Evolutionary conservation across 1,140 invertebrate species (phyloP).

Genomic region (Drosophila sp.): DNA sequence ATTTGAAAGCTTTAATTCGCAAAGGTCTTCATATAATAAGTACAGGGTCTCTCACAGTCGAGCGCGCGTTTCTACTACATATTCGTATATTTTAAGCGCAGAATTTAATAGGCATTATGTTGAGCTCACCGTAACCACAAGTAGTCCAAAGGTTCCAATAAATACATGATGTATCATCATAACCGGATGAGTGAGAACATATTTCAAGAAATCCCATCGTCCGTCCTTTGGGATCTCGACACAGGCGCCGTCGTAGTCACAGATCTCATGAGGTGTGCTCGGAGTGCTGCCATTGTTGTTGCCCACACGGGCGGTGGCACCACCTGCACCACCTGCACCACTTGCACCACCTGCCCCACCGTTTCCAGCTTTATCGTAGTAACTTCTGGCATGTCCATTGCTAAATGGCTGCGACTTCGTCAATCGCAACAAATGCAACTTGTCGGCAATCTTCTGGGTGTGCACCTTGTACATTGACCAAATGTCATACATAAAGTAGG

Average conservation of each 20-base stretch:
- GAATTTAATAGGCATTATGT: too few relatives aligned
- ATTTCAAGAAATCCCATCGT: conserved; percentile 85
- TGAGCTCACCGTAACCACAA: conserved; percentile 88
- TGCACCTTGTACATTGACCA: conserved; percentile 90
- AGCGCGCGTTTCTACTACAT: too few relatives aligned
- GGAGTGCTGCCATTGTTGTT: conserved; percentile 67
- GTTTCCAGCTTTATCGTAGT: conserved; percentile 28
- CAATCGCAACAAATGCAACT: conserved; percentile 74
- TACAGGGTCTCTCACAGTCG: too few relatives aligned
- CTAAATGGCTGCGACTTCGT: conserved; percentile 49
- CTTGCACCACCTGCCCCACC: too few relatives aligned
- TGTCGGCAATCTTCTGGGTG: conserved; percentile 84
- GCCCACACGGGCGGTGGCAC: conserved; percentile 2
- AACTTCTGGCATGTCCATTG: conserved; percentile 42
- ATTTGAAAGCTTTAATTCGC: too few relatives aligned
- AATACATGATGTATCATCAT: conserved; percentile 90
- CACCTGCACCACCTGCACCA: neutral
- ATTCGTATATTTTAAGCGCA: too few relatives aligned
- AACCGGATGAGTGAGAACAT: conserved; percentile 87
- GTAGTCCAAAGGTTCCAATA: conserved; percentile 89
- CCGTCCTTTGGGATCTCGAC: conserved; percentile 70
- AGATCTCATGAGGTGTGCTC: conserved; percentile 70
- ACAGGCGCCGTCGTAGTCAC: conserved; percentile 68
- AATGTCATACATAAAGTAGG: conserved; percentile 91
- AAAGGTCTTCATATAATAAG: too few relatives aligned